phyloP scores from a whole-genome alignment of 2,113 vertebrate species.

The Gorilla gorilla region DNA sequence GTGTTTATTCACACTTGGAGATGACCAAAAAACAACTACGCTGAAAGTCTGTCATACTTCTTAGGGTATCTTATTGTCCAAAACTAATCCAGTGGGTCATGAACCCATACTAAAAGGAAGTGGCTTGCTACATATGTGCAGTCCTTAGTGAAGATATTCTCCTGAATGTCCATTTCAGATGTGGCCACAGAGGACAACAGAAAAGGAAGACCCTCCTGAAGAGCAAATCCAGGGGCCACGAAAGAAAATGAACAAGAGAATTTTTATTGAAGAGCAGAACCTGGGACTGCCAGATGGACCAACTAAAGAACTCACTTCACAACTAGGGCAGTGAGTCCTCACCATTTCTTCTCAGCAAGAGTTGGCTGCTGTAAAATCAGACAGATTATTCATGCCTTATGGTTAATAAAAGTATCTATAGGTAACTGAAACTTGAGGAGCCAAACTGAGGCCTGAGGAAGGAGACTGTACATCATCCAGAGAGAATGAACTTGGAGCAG shows the following conservation, averaged over 20 bases:
- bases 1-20: slow-evolving; percentile 34
- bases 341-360: neutral
- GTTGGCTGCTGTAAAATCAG: neutral
- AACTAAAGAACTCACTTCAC: neutral
- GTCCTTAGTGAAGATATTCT: neutral
- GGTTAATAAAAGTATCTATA: neutral
- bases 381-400: neutral
- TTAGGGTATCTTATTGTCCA: neutral
- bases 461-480: too few species aligned
- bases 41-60: neutral
- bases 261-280: neutral
- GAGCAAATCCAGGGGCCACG: neutral
- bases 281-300: too few species aligned
- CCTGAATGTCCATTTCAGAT: neutral
- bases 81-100: neutral
- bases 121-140: neutral
- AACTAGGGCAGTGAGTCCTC: neutral
- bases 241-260: neutral
- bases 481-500: neutral
- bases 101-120: neutral
- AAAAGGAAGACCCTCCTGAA: neutral
- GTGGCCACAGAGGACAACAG: neutral
- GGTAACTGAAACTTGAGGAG: neutral
- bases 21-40: slow-evolving; percentile 25
- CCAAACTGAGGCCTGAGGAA: neutral